These are phyloP conservation scores for Pristionchus entomophagus DNA, from an alignment of 2,888 invertebrate species.

Conservation along the genomic window DNA sequence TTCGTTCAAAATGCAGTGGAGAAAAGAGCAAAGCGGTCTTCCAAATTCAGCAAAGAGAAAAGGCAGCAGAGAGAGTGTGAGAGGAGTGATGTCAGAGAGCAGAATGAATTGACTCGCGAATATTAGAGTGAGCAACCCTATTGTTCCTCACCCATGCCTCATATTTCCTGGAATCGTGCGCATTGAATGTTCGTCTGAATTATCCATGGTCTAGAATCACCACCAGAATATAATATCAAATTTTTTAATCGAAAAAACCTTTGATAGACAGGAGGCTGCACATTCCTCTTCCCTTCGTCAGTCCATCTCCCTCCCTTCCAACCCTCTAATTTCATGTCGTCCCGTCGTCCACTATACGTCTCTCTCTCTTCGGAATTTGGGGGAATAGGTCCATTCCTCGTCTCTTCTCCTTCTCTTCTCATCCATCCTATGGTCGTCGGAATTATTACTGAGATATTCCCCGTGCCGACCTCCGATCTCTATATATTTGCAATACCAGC, in stretches of 20 bases:
- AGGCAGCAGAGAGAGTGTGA: neutral
- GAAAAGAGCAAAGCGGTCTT: neutral
- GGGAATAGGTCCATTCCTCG: neutral
- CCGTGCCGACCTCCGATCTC: neutral
- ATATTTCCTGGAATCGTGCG: too few species aligned
- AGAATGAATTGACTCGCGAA: too few species aligned
- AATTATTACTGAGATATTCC: neutral
- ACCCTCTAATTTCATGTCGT: neutral
- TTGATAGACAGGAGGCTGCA: too few species aligned
- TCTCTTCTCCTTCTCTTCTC: neutral
- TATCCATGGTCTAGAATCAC: too few species aligned
- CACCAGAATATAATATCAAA: too few species aligned
- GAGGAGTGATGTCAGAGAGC: conserved; percentile 9
- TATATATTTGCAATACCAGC: neutral
- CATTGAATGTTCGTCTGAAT: too few species aligned
- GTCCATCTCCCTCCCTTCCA: neutral
- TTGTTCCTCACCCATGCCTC: too few species aligned
- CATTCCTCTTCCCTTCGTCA: neutral
- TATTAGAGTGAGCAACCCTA: too few species aligned
- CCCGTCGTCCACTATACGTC: neutral
- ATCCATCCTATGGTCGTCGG: neutral
- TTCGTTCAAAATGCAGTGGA: neutral
- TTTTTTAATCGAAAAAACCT: too few species aligned
- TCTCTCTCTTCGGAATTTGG: neutral
- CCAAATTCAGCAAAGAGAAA: neutral